A percentile compares a stretch with the other conserved stretches of the same genome.
Conservation (phyloP, 2,888 invertebrate genomes). For the Drosophila prolongata region DNA sequence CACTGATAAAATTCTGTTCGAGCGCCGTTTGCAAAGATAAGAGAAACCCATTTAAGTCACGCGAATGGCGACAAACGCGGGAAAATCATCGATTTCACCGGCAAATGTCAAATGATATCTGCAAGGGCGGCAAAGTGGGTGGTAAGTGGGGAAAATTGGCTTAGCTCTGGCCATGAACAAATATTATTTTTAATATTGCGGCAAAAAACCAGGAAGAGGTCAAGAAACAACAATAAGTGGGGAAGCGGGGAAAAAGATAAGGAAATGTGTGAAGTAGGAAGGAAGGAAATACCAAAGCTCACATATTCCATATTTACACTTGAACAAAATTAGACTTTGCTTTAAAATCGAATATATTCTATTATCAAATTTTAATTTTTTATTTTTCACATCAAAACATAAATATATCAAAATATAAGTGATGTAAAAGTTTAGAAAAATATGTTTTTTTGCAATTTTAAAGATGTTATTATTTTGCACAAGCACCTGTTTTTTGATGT, state of each 20-base stretch:
- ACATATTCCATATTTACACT: background rate
- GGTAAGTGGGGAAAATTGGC: slow-evolving; percentile 57
- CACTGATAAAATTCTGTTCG: slow-evolving; percentile 31
- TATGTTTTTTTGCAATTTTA: no score
- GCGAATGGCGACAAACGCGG: slow-evolving; percentile 24
- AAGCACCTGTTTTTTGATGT: no score
- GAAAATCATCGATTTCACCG: slow-evolving; percentile 29
- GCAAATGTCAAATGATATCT: slow-evolving; percentile 33
- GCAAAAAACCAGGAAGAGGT: slow-evolving; percentile 30
- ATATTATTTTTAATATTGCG: slow-evolving; percentile 62
- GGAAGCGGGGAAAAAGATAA: background rate
- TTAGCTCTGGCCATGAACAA: slow-evolving; percentile 68
- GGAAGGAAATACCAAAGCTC: slow-evolving; percentile 12
- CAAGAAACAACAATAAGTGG: slow-evolving; percentile 25
- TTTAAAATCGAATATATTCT: no score
- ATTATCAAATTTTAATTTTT: no score
- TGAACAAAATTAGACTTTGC: background rate
- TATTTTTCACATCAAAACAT: no score
- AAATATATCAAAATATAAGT: no score
- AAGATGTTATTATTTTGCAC: no score
- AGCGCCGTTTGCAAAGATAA: slow-evolving; percentile 30
- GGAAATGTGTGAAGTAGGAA: slow-evolving; percentile 3
- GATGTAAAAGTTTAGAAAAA: no score
- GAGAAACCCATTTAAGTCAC: slow-evolving; percentile 38
- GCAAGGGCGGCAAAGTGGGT: background rate